Percentiles rank a stretch among this genome's conserved stretches.
Conservation (phyloP, 2,113 vertebrate species). For the Felis catus region F.catus_Fca126_mat1.0 CM031422.1:13424001-13424500, state of each 20-base stretch:
- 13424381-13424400: not conserved
- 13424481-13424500: not conserved
- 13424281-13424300: not conserved
- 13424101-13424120: not conserved
- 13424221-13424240: not conserved
- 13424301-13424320: not conserved
- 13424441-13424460: not conserved
- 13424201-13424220: not conserved
- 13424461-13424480: not conserved
- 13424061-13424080: not conserved
- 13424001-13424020: not conserved
- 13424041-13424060: not conserved
- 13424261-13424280: not conserved
- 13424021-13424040: not conserved
- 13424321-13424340: not conserved
- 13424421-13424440: not conserved
- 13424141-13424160: conserved; percentile 30
- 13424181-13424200: not conserved
- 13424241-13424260: not conserved
- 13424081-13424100: not conserved
- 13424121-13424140: conserved; percentile 12
- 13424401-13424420: not conserved
- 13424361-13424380: not conserved
- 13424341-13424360: not conserved
- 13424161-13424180: not conserved